Evolutionary conservation across 2,888 invertebrate genomes (phyloP), one percentile per base, ranked within the genome.

Genomic region (Lydus trimaculatus): DNA sequence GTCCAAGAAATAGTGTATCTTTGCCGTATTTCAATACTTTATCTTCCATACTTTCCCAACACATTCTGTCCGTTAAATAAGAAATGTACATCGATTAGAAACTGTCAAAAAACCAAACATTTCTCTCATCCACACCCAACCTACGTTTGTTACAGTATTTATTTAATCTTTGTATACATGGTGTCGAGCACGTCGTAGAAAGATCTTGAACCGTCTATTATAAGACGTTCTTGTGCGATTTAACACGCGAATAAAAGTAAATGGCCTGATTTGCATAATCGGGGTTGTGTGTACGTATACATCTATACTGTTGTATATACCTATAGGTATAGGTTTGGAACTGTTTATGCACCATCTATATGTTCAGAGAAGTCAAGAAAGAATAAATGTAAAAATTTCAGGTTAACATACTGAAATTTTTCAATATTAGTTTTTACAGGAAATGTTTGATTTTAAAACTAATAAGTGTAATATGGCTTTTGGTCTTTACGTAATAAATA

Each of bases 211-310:
- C 65, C 56, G 56, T 66, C 67, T 67, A 70, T 66, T 70, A 70
- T 65, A 43, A 64, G 67, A 70, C 66, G 70, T 67, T 67, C 67
- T 52, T 17, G 60, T 73, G 70, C 73, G 73, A 76, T 73, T 75
- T 75, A 75, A 72, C 70, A 71, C 65, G 65, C 70, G 67, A 73
- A 76, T 76, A 76, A 75, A 76, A 76, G 69, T 70, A 69, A 76
- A 76, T 72, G 75, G 73, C 61, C 71, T 64, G 60, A 75, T 77
- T 77, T 76, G 71, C 77, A 77, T 77, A 77, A 77, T 77, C 75
- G 72, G 72, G 70, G 72, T 72, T 75, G 73, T 67, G 64, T 61
- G 62, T 25, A 25, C 11, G n/a, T n/a, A n/a, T n/a, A n/a, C n/a
- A n/a, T n/a, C n/a, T n/a, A n/a, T n/a, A n/a, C n/a, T n/a, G n/a